A percentile compares a stretch with the other conserved stretches of the same genome.
These are phyloP conservation scores for Nasalis larvatus DNA, from an alignment of 2,113 vertebrate species.

Conservation along the genomic window DNA sequence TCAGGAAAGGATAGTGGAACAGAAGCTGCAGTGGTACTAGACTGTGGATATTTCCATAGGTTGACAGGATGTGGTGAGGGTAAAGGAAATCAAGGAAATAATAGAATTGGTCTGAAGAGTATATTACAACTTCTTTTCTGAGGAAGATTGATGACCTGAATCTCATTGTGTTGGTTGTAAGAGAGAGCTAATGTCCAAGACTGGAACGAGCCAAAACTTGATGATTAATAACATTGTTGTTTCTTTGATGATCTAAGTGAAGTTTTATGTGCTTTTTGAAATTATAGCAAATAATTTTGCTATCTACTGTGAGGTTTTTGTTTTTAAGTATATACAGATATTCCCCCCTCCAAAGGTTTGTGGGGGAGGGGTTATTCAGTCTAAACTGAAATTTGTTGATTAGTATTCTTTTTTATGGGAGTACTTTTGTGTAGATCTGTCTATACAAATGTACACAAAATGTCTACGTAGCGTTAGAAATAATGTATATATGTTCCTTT, in stretches of 20 bases:
- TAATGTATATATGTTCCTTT: neutral
- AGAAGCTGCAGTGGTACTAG: neutral
- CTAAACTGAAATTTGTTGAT: conserved; percentile 2
- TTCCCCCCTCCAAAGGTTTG: neutral
- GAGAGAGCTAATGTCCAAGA: neutral
- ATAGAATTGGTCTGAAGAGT: neutral
- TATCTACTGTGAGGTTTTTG: neutral
- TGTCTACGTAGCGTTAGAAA: neutral
- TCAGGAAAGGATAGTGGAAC: neutral
- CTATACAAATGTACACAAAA: neutral
- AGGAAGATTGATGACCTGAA: neutral
- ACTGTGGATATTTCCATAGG: neutral
- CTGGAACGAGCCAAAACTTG: neutral
- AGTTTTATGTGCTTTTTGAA: neutral
- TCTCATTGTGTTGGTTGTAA: neutral
- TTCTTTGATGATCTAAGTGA: conserved; percentile 33
- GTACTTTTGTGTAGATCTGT: neutral
- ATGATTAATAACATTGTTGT: neutral
- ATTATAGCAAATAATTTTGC: neutral
- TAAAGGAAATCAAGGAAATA: neutral
- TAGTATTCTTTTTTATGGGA: neutral
- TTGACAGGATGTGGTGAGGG: neutral
- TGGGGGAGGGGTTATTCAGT: neutral
- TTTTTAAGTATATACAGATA: neutral
- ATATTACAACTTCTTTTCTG: neutral